Evolutionary conservation across 2,797 vertebrate species (phyloP), one percentile per base, ranked within the genome.

Genomic region (Platyrinchus mystaceus): DNA sequence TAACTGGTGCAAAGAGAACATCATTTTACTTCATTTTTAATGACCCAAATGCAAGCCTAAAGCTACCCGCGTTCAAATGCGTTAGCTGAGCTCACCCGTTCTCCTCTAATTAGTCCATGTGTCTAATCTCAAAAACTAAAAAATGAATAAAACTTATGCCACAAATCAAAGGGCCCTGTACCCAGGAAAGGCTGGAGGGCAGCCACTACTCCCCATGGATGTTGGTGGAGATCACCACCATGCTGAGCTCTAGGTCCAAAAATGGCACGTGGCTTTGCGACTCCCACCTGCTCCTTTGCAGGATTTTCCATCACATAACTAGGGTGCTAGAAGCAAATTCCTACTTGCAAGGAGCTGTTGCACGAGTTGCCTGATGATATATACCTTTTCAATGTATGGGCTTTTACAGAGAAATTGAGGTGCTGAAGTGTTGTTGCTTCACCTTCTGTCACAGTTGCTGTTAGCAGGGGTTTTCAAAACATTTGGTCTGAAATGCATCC

Each of bases 21-120:
- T 84, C 3, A 41, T 93, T 96, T 92, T 34, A 52, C 64, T 87
- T 85, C 36, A 68, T 93, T 90, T 95, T 93, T 94, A 90, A 49
- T 88, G 76, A 93, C 89, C 64, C 81, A 94, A 80, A 95, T 34
- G 56, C 66, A 80, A 93, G 92, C 86, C 88, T 91, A 58, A 74
- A 93, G 84, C 94, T 85, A 94, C 69, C 56, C 34, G 3, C 67
- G 92, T 50, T 92, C 96, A 73, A 87, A 88, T 7, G 74, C 0
- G 2, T 82, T 60, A 80, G 88, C 81, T 87, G 80, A 96, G 90
- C 79, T 68, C 81, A 69, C 36, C 73, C 92, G 87, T 69, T 78
- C 87, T 87, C 53, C 67, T 73, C 84, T 91, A 89, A 93, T 92
- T 87, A 96, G 80, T 32, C 67, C 47, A 34, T 3, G 30, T 39